Conservation (phyloP, 2,797 vertebrate genomes). For the Anomalospiza imberbis region DNA sequence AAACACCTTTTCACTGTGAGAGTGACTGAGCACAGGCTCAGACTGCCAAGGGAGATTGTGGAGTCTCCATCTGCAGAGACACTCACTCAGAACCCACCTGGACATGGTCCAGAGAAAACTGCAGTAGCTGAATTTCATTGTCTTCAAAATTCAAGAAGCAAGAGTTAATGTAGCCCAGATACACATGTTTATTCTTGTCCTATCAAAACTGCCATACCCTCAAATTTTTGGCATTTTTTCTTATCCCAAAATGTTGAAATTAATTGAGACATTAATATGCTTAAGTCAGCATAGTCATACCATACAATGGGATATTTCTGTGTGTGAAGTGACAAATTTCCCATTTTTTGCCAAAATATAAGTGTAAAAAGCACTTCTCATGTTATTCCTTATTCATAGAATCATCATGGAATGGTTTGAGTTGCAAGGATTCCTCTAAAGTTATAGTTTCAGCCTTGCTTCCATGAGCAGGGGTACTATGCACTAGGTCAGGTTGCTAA, state of each 20-base stretch:
- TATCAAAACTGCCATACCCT: neutral
- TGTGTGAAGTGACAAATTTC: neutral
- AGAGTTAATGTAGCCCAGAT: neutral
- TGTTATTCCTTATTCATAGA: neutral
- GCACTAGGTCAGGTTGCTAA: neutral
- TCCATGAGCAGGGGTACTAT: neutral
- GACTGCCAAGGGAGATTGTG: neutral
- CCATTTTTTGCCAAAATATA: neutral
- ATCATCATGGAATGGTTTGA: neutral
- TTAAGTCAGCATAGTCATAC: neutral
- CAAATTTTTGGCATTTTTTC: neutral
- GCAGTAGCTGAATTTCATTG: neutral
- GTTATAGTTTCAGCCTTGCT: neutral
- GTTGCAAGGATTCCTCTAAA: neutral
- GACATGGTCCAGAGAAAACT: neutral
- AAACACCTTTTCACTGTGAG: neutral
- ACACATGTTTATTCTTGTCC: neutral
- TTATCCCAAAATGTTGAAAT: neutral
- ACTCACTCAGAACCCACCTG: neutral
- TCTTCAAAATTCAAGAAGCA: neutral
- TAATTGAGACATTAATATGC: neutral
- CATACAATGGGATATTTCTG: neutral
- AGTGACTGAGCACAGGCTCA: accelerated
- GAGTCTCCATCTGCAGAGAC: neutral
- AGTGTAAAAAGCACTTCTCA: neutral